Evolutionary conservation across 2,113 vertebrate genomes (phyloP).

Genomic region (Genyomyrus donnyi): DNA sequence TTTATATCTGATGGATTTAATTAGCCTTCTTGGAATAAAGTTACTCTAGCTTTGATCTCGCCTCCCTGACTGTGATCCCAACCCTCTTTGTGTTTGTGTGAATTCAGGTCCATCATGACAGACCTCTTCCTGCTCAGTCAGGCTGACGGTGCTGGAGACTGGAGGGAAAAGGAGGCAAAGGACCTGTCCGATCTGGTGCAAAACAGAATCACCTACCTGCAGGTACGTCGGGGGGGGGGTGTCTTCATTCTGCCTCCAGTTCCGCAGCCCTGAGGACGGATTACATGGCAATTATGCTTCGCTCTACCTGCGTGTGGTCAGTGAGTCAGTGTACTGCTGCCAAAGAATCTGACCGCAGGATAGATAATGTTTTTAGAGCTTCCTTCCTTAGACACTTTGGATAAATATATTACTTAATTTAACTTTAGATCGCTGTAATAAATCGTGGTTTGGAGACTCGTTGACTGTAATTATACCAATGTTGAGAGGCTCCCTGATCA

Average conservation of each 20-base stretch:
- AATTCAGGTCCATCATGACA: conserved; percentile 74
- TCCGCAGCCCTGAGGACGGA: background rate
- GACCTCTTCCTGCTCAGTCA: conserved; percentile 87
- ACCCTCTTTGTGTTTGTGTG: background rate
- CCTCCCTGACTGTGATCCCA: background rate
- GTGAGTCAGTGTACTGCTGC: background rate
- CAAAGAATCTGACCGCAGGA: background rate
- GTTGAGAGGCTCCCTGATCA: background rate
- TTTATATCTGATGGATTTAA: background rate
- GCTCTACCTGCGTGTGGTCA: background rate
- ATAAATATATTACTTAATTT: background rate
- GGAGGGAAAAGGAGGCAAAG: conserved; percentile 80
- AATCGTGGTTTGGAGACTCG: background rate
- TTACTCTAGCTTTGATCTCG: background rate
- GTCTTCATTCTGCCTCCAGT: background rate
- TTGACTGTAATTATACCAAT: background rate
- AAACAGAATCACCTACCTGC: conserved; percentile 76
- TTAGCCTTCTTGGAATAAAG: background rate
- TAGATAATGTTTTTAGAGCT: background rate
- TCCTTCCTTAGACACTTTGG: background rate
- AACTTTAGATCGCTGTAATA: background rate
- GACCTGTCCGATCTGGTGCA: conserved; percentile 79
- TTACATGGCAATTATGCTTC: background rate
- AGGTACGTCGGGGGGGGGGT: conserved; percentile 51
- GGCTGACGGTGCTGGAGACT: conserved; percentile 78